These are phyloP conservation scores for Arion vulgaris DNA, from an alignment of 1,140 invertebrate genomes.

Conservation along the genomic window DNA sequence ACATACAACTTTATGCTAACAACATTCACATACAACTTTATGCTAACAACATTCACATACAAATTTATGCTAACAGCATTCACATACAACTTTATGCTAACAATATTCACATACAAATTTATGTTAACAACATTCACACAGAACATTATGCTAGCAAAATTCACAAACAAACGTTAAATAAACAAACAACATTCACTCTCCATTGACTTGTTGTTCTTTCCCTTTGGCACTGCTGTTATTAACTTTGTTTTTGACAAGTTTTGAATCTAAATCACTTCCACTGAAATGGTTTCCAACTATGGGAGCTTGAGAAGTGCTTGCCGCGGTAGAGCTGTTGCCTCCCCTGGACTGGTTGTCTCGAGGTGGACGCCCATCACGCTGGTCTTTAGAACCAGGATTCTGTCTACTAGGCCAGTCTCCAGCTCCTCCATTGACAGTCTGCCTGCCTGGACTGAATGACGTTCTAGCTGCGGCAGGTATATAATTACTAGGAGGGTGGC, in stretches of 20 bases:
- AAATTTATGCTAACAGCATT: background rate
- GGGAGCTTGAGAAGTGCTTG: background rate
- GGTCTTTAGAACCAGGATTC: slow-evolving; percentile 26
- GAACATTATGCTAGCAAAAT: background rate
- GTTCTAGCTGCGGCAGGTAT: slow-evolving; percentile 17
- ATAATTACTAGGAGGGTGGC: slow-evolving; percentile 14
- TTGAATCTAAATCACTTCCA: slow-evolving; percentile 61
- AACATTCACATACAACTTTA: no score
- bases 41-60: background rate
- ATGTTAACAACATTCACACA: background rate
- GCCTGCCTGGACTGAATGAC: slow-evolving; percentile 28
- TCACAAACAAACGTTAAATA: background rate
- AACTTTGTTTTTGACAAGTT: slow-evolving; percentile 50
- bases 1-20: background rate
- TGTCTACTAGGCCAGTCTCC: slow-evolving; percentile 41
- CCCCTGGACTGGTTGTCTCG: slow-evolving; percentile 36
- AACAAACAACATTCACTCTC: slow-evolving; percentile 41
- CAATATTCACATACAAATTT: no score
- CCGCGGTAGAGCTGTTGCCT: slow-evolving; percentile 48
- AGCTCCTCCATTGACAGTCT: slow-evolving; percentile 36
- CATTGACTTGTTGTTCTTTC: slow-evolving; percentile 63
- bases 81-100: background rate
- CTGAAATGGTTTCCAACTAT: slow-evolving; percentile 47
- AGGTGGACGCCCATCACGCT: slow-evolving; percentile 9
- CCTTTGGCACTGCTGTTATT: slow-evolving; percentile 44